phyloP scores from a whole-genome alignment of 2,888 invertebrate genomes.

The Tenthredo livida region DNA sequence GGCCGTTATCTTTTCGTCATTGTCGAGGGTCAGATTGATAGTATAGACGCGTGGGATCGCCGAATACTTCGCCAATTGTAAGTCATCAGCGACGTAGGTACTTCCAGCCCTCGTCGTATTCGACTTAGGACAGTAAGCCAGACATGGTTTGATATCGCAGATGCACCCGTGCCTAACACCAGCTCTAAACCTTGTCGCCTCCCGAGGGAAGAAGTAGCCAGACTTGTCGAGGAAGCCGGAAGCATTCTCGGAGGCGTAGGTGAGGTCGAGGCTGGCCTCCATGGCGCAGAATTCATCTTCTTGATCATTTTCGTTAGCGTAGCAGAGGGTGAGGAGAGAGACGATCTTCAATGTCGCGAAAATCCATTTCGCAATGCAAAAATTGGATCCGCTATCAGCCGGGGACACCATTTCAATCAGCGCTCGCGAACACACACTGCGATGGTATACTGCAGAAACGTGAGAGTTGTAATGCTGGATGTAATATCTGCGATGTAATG shows the following conservation, averaged over 20 bases:
- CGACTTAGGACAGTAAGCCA: neutral
- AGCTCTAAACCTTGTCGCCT: too few species aligned
- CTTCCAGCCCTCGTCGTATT: neutral
- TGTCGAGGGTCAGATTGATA: neutral
- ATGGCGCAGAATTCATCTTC: neutral
- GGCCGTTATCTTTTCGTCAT: neutral
- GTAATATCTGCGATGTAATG: neutral
- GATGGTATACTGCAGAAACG: neutral
- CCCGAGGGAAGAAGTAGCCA: neutral
- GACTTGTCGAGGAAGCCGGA: neutral
- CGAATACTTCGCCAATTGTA: neutral
- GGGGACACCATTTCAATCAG: neutral
- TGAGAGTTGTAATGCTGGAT: neutral
- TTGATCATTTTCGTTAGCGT: neutral
- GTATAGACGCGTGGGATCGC: neutral
- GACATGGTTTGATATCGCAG: conserved; percentile 34
- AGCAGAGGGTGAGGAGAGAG: neutral
- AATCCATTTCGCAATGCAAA: neutral
- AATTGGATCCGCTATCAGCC: too few species aligned
- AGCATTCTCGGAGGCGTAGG: neutral
- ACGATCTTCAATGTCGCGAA: neutral
- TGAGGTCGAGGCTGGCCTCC: neutral
- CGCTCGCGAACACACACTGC: neutral
- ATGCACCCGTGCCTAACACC: neutral
- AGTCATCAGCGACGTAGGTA: neutral